Percentiles rank a stretch among this genome's conserved stretches.
phyloP scores from a whole-genome alignment of 2,113 vertebrate species.

The Thryonomys swinderianus region DNA sequence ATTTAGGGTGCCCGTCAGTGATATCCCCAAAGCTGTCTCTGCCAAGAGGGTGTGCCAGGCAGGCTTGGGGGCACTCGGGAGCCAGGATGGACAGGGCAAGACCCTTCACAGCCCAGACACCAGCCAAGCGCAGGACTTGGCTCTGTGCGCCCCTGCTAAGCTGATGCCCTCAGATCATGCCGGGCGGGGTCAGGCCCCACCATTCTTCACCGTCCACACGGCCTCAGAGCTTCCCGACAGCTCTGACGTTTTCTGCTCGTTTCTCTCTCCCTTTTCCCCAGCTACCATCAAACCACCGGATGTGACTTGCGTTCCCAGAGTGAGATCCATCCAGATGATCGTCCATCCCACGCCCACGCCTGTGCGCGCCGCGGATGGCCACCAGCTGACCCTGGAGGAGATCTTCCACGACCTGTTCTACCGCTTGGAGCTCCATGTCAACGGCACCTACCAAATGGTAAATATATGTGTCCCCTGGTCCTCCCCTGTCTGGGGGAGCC shows the following conservation, averaged over 20 bases:
- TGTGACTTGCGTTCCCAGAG: conserved; percentile 78
- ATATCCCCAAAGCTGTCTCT: background rate
- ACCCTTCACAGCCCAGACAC: background rate
- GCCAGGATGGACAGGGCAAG: background rate
- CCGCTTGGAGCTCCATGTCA: conserved; percentile 59
- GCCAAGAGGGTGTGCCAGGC: background rate
- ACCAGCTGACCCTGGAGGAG: conserved; percentile 82
- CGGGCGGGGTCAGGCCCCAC: no score
- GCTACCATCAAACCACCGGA: conserved; percentile 83
- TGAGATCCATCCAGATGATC: conserved; percentile 82
- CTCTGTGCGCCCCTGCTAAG: background rate
- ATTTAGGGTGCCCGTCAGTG: background rate
- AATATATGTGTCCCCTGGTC: background rate
- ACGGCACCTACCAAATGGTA: conserved; percentile 83
- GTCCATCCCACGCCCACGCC: conserved; percentile 73
- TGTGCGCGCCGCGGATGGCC: background rate
- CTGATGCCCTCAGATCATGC: background rate
- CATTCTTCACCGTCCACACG: background rate
- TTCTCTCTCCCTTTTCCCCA: conserved; percentile 46
- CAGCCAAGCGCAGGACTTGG: background rate
- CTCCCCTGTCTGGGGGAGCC: background rate
- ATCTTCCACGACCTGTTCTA: conserved; percentile 75
- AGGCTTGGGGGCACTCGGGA: background rate
- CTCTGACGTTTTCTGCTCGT: background rate
- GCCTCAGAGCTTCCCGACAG: background rate